Percentiles rank a stretch among this genome's conserved stretches.
phyloP scores from a whole-genome alignment of 2,113 vertebrate genomes.

The Bungarus multicinctus region DNA sequence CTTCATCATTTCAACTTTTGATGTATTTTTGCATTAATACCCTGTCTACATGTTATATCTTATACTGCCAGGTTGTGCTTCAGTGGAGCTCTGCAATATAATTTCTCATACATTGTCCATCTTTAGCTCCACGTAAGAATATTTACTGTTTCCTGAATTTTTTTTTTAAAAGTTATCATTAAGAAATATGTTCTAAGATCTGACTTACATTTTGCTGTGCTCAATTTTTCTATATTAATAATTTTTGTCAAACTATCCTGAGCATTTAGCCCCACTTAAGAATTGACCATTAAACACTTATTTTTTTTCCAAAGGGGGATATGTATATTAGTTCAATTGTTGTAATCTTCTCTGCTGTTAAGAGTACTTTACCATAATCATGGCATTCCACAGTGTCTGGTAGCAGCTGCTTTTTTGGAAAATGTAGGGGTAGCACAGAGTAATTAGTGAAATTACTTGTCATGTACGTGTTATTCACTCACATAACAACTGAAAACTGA shows the following conservation, averaged over 20 bases:
- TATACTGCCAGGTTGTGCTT: not conserved
- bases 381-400: not conserved
- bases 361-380: not conserved
- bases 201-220: not conserved
- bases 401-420: not conserved
- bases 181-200: not conserved
- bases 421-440: not conserved
- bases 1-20: not conserved
- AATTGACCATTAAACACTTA: not conserved
- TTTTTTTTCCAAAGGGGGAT: not conserved
- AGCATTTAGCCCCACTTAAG: slow-evolving; percentile 9
- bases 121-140: not conserved
- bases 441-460: not conserved
- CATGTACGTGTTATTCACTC: not conserved
- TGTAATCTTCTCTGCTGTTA: slow-evolving; percentile 5
- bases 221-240: not conserved
- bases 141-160: not conserved
- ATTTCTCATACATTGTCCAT: not conserved
- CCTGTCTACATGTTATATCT: not conserved
- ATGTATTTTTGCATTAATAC: slow-evolving; percentile 4
- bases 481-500: slow-evolving; percentile 2
- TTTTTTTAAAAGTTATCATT: not conserved
- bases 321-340: not conserved
- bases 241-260: slow-evolving; percentile 4
- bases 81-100: not conserved